Conservation (phyloP, 2,888 invertebrate species). For the Ischnura elegans region DNA sequence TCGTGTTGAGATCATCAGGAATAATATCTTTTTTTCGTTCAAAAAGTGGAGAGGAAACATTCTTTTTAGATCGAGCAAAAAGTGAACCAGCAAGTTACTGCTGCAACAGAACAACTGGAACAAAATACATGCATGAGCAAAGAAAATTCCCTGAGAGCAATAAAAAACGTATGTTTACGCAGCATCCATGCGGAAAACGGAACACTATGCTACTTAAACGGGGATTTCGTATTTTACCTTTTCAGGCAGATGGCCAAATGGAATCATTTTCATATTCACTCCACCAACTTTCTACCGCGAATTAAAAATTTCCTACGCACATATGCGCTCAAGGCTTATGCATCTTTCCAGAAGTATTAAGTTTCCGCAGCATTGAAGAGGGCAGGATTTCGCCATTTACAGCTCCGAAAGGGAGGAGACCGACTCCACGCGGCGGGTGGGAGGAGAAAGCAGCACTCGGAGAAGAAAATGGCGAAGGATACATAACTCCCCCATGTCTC, state of each 20-base stretch:
- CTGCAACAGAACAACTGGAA: background rate
- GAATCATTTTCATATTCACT: background rate
- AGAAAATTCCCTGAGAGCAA: background rate
- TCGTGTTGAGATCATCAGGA: too few relatives aligned
- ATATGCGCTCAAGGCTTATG: background rate
- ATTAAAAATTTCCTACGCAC: background rate
- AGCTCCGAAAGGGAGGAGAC: background rate
- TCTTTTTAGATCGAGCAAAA: background rate
- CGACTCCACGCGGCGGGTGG: background rate
- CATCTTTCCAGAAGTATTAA: background rate
- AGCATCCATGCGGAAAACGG: background rate
- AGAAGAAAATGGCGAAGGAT: background rate
- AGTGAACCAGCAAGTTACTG: background rate
- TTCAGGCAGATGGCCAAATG: background rate
- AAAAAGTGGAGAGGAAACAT: background rate
- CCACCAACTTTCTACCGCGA: background rate
- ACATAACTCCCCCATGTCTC: background rate
- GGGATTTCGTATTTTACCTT: background rate
- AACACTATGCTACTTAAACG: background rate
- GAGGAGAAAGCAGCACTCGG: background rate
- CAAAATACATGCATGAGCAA: background rate
- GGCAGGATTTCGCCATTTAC: slow-evolving; percentile 8
- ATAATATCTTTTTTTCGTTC: too few relatives aligned
- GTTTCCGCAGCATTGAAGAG: background rate
- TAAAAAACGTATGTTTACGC: background rate